Evolutionary conservation across 2,113 vertebrate species (phyloP), one percentile per base, ranked within the genome.

Genomic region (Apteryx mantelli): DNA sequence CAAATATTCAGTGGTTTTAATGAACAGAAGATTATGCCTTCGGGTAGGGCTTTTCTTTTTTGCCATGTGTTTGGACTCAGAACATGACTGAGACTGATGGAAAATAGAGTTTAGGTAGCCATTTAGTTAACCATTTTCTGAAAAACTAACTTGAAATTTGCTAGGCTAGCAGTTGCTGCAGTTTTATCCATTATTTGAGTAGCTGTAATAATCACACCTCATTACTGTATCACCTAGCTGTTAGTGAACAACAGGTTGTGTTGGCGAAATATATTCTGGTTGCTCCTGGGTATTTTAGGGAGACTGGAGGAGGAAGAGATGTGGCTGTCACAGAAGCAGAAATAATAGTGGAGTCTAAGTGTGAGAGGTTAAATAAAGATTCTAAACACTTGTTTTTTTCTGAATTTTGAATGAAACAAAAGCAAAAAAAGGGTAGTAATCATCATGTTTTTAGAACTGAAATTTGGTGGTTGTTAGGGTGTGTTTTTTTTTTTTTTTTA

Each of bases 211-310:
- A 40, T 24, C 25, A 25, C 40, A 21, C 3, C 20, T 32, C 40
- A 6, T 9, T 11, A 16, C 65, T 2, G 0, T 22, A 4, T 3
- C 69, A 50, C 25, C 44, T 12, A 22, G 21, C 25, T 1, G 0
- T 6, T 5, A 28, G 26, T 3, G 34, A 32, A 10, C 7, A 36
- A 7, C 65, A 18, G 32, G 11, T 15, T 50, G 32, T 8, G 9
- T 1, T 9, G 60, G 14, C 10, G 22, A 3, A 3, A 24, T 5
- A 10, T 8, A 5, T 16, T 24, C 30, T 24, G 30, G n/a, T 19
- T 14, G 2, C 60, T n/a, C 55, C 24, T 36, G 46, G 22, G n/a
- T 46, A 0, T 11, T 89, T 50, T 12, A 75, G 75, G 69, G 77
- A 48, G 46, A 7, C 46, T 21, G 53, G 44, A 0, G 1, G 26